These are phyloP conservation scores for Heliconius melpomene DNA, from an alignment of 1,140 invertebrate genomes.

Conservation along the genomic window DNA sequence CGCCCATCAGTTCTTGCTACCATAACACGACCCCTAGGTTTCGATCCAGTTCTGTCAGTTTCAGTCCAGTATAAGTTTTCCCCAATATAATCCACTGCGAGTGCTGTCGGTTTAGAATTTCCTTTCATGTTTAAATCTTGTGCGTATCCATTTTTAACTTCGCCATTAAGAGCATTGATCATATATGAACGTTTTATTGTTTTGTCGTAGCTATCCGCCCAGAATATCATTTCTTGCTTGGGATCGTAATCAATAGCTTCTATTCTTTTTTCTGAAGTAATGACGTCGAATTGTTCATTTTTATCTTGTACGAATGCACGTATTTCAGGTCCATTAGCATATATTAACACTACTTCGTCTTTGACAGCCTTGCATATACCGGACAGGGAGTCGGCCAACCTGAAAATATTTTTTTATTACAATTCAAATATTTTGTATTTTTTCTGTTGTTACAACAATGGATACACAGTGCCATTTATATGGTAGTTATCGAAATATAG, in stretches of 20 bases:
- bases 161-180: conserved; percentile 88
- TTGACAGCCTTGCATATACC: conserved; percentile 90
- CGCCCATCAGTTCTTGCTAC: conserved; percentile 94
- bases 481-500: neutral
- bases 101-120: conserved; percentile 89
- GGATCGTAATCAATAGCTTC: conserved; percentile 94
- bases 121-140: conserved; percentile 93
- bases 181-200: conserved; percentile 96
- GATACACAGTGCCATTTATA: no score
- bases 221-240: conserved; percentile 91
- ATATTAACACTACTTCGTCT: conserved; percentile 84
- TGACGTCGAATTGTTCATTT: conserved; percentile 87
- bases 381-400: conserved; percentile 86
- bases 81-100: conserved; percentile 95
- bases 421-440: neutral
- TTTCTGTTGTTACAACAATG: no score
- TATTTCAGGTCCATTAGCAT: conserved; percentile 93
- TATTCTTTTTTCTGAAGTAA: conserved; percentile 91
- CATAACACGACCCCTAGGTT: conserved; percentile 89
- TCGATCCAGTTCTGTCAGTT: conserved; percentile 87
- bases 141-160: conserved; percentile 91
- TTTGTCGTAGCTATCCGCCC: conserved; percentile 94
- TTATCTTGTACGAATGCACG: conserved; percentile 86
- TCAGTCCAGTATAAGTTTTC: conserved; percentile 98
- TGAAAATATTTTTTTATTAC: conserved; percentile 43